Conservation (phyloP, 1,140 invertebrate species). For the Lethrus apterus region DNA sequence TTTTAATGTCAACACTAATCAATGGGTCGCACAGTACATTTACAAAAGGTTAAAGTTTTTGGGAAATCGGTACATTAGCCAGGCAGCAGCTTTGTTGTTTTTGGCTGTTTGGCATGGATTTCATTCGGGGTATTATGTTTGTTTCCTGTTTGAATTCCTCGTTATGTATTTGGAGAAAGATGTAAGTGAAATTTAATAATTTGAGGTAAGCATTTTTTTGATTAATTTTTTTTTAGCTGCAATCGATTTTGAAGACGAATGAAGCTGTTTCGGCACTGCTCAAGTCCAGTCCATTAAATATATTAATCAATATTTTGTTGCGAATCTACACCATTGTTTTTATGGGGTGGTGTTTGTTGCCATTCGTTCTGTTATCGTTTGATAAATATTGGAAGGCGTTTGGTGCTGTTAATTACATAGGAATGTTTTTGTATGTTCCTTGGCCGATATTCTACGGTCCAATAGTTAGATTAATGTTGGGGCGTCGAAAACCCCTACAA, state of each 20-base stretch:
- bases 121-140: slow-evolving; percentile 84
- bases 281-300: slow-evolving; percentile 31
- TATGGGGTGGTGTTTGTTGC: slow-evolving; percentile 77
- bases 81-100: slow-evolving; percentile 72
- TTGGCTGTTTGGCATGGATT: slow-evolving; percentile 92
- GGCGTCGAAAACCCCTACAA: slow-evolving; percentile 1
- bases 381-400: slow-evolving; percentile 56
- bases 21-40: slow-evolving; percentile 85
- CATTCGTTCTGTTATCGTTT: slow-evolving; percentile 70
- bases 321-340: slow-evolving; percentile 73
- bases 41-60: slow-evolving; percentile 89
- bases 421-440: slow-evolving; percentile 52
- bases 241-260: slow-evolving; percentile 47
- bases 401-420: slow-evolving; percentile 54
- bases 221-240: slow-evolving; percentile 42
- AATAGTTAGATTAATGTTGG: slow-evolving; percentile 24
- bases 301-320: slow-evolving; percentile 50
- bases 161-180: slow-evolving; percentile 83
- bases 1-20: slow-evolving; percentile 92
- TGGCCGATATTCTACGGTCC: slow-evolving; percentile 51
- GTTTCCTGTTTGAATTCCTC: slow-evolving; percentile 86
- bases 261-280: slow-evolving; percentile 44
- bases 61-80: slow-evolving; percentile 76
- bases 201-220: neutral
- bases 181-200: slow-evolving; percentile 49